Conservation (phyloP, 2,113 vertebrate species). For the Albula goreensis region DNA sequence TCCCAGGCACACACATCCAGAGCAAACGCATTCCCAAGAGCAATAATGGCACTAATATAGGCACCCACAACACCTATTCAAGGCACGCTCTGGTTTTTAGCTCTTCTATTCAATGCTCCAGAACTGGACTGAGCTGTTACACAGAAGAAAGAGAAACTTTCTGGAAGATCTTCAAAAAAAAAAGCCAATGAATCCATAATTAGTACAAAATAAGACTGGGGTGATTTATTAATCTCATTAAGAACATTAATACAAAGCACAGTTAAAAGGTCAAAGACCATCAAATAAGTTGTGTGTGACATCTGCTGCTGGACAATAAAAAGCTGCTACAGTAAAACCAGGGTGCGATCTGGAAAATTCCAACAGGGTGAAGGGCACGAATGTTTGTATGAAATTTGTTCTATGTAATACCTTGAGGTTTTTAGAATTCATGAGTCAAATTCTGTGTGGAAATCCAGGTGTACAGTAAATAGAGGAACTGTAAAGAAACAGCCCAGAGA, state of each 20-base stretch:
- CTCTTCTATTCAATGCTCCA: background rate
- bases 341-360: constrained; percentile 39
- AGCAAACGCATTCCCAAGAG: background rate
- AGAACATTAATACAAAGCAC: constrained; percentile 98
- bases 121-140: background rate
- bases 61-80: background rate
- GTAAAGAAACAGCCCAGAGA: constrained; percentile 7
- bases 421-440: background rate
- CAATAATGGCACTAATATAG: background rate
- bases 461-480: background rate
- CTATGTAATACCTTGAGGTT: background rate
- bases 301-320: constrained; percentile 73
- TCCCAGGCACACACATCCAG: no score
- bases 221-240: constrained; percentile 98
- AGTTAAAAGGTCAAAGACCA: constrained; percentile 91
- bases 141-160: constrained; percentile 11
- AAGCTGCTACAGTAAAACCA: constrained; percentile 66
- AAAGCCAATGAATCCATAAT: constrained; percentile 36
- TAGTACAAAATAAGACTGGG: constrained; percentile 91
- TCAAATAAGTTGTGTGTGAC: constrained; percentile 77
- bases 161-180: background rate
- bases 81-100: background rate
- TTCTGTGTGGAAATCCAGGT: background rate
- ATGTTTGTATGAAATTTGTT: background rate
- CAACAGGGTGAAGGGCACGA: background rate